Conservation (phyloP, 2,113 vertebrate species). For the Poeciliopsis prolifica region DNA sequence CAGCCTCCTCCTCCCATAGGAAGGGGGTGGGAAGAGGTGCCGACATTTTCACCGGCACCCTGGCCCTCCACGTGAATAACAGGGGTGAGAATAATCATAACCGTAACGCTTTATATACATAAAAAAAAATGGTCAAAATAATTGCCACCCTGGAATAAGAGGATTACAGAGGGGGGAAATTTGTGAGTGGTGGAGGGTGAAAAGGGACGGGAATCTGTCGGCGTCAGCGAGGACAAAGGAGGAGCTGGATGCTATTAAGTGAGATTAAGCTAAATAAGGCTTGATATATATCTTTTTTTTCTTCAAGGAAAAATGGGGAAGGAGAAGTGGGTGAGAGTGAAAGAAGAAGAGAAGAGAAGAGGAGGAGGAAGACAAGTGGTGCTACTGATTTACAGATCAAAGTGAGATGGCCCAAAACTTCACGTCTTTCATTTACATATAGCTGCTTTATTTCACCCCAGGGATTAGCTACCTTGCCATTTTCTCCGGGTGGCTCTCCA, state of each 20-base stretch:
- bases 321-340: conserved; percentile 63
- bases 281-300: conserved; percentile 69
- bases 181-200: conserved; percentile 76
- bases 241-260: conserved; percentile 82
- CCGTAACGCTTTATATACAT: conserved; percentile 68
- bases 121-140: conserved; percentile 80
- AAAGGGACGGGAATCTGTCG: conserved; percentile 77
- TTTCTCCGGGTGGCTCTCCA: conserved; percentile 58
- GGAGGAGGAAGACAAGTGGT: conserved; percentile 20
- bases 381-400: conserved; percentile 77
- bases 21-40: conserved; percentile 43
- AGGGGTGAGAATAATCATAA: conserved; percentile 82
- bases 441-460: conserved; percentile 78
- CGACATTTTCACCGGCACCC: conserved; percentile 54
- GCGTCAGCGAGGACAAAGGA: conserved; percentile 77
- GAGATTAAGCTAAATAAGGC: conserved; percentile 84
- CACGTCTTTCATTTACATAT: conserved; percentile 82
- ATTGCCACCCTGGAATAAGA: conserved; percentile 75
- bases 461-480: conserved; percentile 79
- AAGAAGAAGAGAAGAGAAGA: conserved; percentile 49
- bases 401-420: conserved; percentile 70
- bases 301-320: conserved; percentile 68
- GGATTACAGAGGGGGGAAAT: conserved; percentile 76
- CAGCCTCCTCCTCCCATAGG: conserved; percentile 51
- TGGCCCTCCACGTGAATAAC: conserved; percentile 73